phyloP scores from a whole-genome alignment of 2,797 vertebrate genomes.

The Spea hammondii region DNA sequence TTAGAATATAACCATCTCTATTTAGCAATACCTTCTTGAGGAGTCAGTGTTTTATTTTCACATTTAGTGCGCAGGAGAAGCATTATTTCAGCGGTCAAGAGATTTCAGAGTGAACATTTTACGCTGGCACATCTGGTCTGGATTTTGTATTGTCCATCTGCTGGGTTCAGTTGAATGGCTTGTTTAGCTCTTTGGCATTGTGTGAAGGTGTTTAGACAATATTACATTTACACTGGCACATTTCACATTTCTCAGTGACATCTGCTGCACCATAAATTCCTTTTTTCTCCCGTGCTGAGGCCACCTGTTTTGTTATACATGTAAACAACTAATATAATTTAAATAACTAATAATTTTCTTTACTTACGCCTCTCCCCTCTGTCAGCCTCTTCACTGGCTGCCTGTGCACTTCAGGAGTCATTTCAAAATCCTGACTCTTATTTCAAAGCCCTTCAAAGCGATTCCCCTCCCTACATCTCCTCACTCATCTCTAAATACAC shows the following conservation, averaged over 20 bases:
- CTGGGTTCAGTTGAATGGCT: conserved; percentile 20
- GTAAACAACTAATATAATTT: background rate
- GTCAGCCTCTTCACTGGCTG: too few relatives aligned
- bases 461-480: too few relatives aligned
- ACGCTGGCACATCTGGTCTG: conserved; percentile 29
- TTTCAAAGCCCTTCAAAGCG: too few relatives aligned
- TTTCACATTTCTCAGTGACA: conserved; percentile 17
- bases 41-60: background rate
- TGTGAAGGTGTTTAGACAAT: conserved; percentile 15
- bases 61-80: conserved; percentile 3
- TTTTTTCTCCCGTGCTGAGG: background rate
- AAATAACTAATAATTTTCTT: too few relatives aligned
- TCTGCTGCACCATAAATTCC: conserved; percentile 25
- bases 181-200: conserved; percentile 28
- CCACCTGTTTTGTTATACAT: background rate
- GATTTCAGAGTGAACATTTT: conserved; percentile 26
- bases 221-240: conserved; percentile 29
- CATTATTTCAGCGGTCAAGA: conserved; percentile 23
- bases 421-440: too few relatives aligned
- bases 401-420: too few relatives aligned
- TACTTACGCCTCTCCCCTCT: too few relatives aligned
- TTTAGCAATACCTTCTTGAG: background rate
- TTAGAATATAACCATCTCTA: background rate
- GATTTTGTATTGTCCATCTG: conserved; percentile 39
- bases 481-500: too few relatives aligned